phyloP scores from a whole-genome alignment of 2,888 invertebrate species.

The Dione juno region DNA sequence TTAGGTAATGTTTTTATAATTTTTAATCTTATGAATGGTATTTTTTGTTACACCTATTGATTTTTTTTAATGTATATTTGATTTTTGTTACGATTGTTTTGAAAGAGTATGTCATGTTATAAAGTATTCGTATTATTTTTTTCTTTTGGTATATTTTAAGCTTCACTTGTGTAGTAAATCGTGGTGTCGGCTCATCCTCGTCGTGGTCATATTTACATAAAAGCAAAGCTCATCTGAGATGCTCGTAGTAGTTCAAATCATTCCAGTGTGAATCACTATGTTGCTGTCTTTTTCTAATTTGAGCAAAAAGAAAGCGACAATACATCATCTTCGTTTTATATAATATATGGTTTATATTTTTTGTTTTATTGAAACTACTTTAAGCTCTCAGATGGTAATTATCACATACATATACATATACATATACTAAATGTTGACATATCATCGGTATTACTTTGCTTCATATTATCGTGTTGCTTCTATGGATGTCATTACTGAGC shows the following conservation, averaged over 20 bases:
- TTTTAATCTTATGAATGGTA: background rate
- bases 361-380: slow-evolving; percentile 3
- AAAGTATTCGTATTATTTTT: background rate
- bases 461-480: slow-evolving; percentile 66
- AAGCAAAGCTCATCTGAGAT: slow-evolving; percentile 29
- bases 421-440: slow-evolving; percentile 67
- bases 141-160: slow-evolving; percentile 1
- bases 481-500: slow-evolving; percentile 46
- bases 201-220: slow-evolving; percentile 27
- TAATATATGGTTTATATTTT: background rate
- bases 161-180: slow-evolving; percentile 16
- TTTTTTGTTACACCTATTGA: background rate
- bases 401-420: slow-evolving; percentile 45
- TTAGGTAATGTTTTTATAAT: background rate
- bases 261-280: background rate
- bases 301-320: background rate
- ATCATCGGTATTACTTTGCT: slow-evolving; percentile 80
- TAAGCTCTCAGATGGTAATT: slow-evolving; percentile 21
- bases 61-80: slow-evolving; percentile 14
- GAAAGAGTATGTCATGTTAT: background rate
- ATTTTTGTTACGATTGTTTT: background rate
- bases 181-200: background rate
- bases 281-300: slow-evolving; percentile 1
- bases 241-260: background rate
- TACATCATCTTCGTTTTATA: background rate